These are phyloP conservation scores for Delichon dasypus DNA, from an alignment of 2,797 vertebrate species.

Conservation along the genomic window DNA sequence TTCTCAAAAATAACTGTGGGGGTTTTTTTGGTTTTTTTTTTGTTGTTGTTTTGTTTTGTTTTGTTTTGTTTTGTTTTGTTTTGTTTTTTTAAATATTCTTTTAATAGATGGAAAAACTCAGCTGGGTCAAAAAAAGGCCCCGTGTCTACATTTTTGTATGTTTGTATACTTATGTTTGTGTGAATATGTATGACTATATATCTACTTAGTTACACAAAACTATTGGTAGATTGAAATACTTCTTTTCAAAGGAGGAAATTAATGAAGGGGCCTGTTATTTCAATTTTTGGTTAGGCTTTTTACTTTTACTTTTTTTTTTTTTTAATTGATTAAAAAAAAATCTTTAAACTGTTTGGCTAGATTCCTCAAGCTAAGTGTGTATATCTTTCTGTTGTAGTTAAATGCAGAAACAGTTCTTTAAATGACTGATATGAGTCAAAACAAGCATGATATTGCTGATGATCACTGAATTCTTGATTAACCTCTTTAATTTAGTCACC, in stretches of 20 bases:
- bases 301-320: not conserved
- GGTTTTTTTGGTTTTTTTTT: not conserved
- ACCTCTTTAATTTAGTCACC: not conserved
- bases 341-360: not conserved
- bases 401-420: not conserved
- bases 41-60: not conserved
- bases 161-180: not conserved
- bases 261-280: not conserved
- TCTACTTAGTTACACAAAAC: not conserved
- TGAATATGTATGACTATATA: not conserved
- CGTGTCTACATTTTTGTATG: not conserved
- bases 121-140: not conserved
- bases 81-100: not conserved
- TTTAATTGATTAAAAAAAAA: not conserved
- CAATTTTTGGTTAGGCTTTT: too few relatives aligned
- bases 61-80: not conserved
- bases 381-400: not conserved
- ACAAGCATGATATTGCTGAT: not conserved
- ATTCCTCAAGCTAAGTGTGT: not conserved
- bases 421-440: not conserved
- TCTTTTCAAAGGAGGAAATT: not conserved
- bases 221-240: not conserved
- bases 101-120: not conserved
- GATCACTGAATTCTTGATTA: not conserved
- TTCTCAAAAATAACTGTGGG: fast-evolving